phyloP scores from a whole-genome alignment of 2,797 vertebrate species.

The Cirrhinus mrigala region DNA sequence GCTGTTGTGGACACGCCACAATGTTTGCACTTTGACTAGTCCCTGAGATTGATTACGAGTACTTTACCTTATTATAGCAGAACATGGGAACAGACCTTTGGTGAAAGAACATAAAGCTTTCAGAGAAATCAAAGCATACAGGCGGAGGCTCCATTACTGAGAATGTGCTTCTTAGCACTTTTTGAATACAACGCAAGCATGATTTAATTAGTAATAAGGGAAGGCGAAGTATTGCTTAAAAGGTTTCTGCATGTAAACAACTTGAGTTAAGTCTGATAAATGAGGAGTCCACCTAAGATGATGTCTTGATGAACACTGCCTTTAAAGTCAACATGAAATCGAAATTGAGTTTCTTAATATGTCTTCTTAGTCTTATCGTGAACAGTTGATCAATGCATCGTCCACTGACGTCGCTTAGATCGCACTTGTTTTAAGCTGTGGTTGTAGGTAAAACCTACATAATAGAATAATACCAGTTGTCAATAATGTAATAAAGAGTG shows the following conservation, averaged over 20 bases:
- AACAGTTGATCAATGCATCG: background rate
- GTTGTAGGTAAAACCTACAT: too few species aligned
- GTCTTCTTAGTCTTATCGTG: background rate
- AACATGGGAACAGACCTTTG: constrained; percentile 45
- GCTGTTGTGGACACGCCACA: constrained; percentile 37
- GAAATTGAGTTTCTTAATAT: background rate
- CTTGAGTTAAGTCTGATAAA: constrained; percentile 14
- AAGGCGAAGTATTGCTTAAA: constrained; percentile 20
- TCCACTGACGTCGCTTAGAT: background rate
- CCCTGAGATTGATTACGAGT: constrained; percentile 34
- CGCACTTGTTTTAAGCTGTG: background rate
- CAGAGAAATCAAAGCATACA: constrained; percentile 19
- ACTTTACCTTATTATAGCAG: constrained; percentile 44
- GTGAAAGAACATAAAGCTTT: constrained; percentile 24
- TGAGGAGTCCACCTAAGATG: background rate
- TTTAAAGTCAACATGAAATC: constrained; percentile 42
- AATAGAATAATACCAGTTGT: background rate
- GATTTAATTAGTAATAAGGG: constrained; percentile 23
- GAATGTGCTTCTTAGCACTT: constrained; percentile 49
- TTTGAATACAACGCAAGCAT: constrained; percentile 51
- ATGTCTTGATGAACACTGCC: constrained; percentile 27
- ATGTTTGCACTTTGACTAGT: constrained; percentile 54
- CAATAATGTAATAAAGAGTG: background rate
- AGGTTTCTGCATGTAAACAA: constrained; percentile 51
- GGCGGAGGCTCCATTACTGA: constrained; percentile 21